Evolutionary conservation across 1,140 invertebrate genomes (phyloP), one percentile per base, ranked within the genome.

Genomic region (Conus betulinus): DNA sequence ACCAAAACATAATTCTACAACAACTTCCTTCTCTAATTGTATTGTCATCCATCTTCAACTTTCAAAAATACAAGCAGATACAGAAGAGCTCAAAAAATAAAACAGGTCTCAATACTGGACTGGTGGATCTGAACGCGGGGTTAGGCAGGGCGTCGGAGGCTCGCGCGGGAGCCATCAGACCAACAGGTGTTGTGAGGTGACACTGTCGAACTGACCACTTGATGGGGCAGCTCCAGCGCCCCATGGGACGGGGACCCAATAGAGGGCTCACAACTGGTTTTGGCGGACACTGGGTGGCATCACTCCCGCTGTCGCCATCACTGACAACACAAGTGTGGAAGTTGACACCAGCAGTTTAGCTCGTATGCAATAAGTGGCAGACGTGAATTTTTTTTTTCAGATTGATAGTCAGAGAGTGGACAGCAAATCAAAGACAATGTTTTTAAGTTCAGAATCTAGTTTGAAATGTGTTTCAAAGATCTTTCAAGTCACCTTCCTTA

Each of bases 231-330:
- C 51, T 39, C 5, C 6, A 11, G 78, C n/a, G 67, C 67, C 67
- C 78, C 78, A 53, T 53, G 27, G 78, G 78, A 15, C 78, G 78
- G 23, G 78, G 78, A 23, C 51, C 52, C 10, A n/a, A n/a, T n/a
- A 4, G 78, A 20, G 78, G 78, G 20, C 51, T 81, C 78, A 81
- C 53, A 13, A 81, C 78, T 52, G 27, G n/a, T n/a, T n/a, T 81
- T 20, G 78, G 78, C 20, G 78, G 53, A 81, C 78, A n/a, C n/a
- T n/a, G n/a, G n/a, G n/a, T 13, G 67, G 71, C 23, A 55, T 53
- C 27, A 78, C 71, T 53, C n/a, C n/a, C 85, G 85, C 71, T 87
- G 85, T 11, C 85, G 71, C n/a, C 53, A 87, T 7, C 51, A n/a
- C 85, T 87, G 52, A 78, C 55, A 13, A 57, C 55, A 57, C 55